These are phyloP conservation scores for Leptopilina myrica DNA, from an alignment of 2,888 invertebrate genomes.

Conservation along the genomic window DNA sequence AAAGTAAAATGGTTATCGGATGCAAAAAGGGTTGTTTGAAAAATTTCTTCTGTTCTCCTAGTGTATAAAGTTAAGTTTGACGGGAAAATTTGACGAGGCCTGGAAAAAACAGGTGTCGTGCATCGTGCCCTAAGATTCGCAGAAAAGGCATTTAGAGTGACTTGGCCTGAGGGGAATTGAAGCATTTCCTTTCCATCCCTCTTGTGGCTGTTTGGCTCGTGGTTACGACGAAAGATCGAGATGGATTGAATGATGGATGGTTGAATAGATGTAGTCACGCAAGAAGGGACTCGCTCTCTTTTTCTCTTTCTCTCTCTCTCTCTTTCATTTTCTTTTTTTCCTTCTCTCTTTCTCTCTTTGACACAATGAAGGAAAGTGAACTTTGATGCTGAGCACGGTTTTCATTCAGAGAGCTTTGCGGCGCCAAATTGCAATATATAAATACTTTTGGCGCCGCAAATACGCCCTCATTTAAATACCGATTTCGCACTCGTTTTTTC, in stretches of 20 bases:
- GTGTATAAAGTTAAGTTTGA: too few relatives aligned
- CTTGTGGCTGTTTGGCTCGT: not conserved
- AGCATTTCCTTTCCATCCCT: constrained; percentile 15
- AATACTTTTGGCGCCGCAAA: not conserved
- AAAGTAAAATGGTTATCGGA: too few relatives aligned
- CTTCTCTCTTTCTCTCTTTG: not conserved
- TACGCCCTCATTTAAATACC: not conserved
- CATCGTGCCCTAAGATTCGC: constrained; percentile 10
- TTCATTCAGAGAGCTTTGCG: constrained; percentile 4
- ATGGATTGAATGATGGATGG: constrained; percentile 25
- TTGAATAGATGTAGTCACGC: constrained; percentile 30
- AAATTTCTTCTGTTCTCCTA: too few relatives aligned
- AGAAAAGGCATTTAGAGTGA: constrained; percentile 53
- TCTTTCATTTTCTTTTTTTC: not conserved
- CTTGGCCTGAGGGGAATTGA: constrained; percentile 20
- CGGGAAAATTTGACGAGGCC: too few relatives aligned
- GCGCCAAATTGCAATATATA: constrained; percentile 1
- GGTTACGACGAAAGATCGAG: constrained; percentile 26
- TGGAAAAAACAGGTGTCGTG: constrained; percentile 19
- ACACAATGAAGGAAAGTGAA: not conserved
- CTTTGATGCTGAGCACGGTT: not conserved
- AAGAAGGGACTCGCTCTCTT: not conserved
- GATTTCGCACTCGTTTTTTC: not conserved
- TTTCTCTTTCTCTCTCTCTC: too few relatives aligned
- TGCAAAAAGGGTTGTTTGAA: too few relatives aligned